Base-by-base conservation (phyloP, 2,113 vertebrate genomes). In the Vanacampus margaritifer region DNA sequence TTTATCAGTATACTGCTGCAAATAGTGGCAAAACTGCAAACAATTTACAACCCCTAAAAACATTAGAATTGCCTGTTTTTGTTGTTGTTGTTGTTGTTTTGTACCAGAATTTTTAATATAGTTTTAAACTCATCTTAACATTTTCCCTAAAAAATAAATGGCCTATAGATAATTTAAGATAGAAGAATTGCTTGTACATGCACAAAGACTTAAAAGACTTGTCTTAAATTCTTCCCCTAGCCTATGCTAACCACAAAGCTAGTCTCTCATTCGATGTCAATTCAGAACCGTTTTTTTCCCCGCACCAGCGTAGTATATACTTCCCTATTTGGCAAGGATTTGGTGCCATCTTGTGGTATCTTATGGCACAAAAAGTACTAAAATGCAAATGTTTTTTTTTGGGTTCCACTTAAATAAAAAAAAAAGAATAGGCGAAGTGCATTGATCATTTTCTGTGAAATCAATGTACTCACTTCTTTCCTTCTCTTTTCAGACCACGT, bases 401-500 rank as follows among this genome's bases (percentile, higher is more conserved):
- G 2, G 19, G 19, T 21, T 17, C 7, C 46, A 7, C 46, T 21
- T 11, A 10, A 3, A 11, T 16, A 21, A 21, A 48, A 48, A 19
- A 21, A 21, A 1, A 17, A 6, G 2, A 48, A 48, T 6, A 21
- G 46, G 19, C 21, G 19, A 48, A 48, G 19, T 48, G 5, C 43
- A 45, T 6, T 19, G 3, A 45, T 45, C 3, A 45, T 45, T 13
- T n/a, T 50, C 48, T 50, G 19, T 50, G 21, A 50, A n/a, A 50
- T 50, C 21, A 19, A 6, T 19, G 17, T 46, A 46, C 48, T 50
- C 48, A n/a, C 21, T 41, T 17, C 45, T 62, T 74, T 32, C 41
- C 1, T 86, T 35, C 73, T 39, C 74, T 39, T 0, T 85, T 48
- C 89, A 98, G 96, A 97, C 87, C 87, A 88, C 14, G 95, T 98